Evolutionary conservation across 2,888 invertebrate species (phyloP).

Genomic region (Caenorhabditis plicata): DNA sequence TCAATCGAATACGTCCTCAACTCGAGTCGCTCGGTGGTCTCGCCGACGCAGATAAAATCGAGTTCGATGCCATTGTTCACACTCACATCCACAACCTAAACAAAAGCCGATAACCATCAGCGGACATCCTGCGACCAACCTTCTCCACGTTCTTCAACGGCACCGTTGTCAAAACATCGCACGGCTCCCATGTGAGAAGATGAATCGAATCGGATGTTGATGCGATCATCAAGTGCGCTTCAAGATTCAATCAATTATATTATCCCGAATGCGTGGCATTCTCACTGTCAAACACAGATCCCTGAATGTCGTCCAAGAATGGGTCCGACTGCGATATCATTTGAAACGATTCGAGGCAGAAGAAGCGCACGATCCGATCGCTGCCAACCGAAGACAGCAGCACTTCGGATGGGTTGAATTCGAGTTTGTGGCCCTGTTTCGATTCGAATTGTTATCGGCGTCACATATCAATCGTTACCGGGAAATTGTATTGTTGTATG

Average conservation of each 20-base stretch:
- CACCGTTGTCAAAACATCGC: slow-evolving; percentile 25
- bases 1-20: slow-evolving; percentile 29
- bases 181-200: slow-evolving; percentile 33
- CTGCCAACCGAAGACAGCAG: slow-evolving; percentile 28
- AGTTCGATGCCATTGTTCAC: slow-evolving; percentile 26
- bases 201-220: slow-evolving; percentile 31
- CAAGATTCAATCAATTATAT: slow-evolving; percentile 1
- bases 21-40: slow-evolving; percentile 30
- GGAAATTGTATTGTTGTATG: slow-evolving; percentile 24
- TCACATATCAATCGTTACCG: slow-evolving; percentile 4
- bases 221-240: slow-evolving; percentile 34
- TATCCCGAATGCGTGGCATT: not conserved
- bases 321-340: slow-evolving; percentile 32
- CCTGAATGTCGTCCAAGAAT: slow-evolving; percentile 34
- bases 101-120: not conserved
- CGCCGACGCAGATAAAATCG: slow-evolving; percentile 30
- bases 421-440: slow-evolving; percentile 22
- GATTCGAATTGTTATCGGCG: not conserved
- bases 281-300: slow-evolving; percentile 27
- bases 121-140: slow-evolving; percentile 5
- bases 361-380: slow-evolving; percentile 34
- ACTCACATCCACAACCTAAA: slow-evolving; percentile 30
- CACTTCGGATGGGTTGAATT: slow-evolving; percentile 25
- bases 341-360: slow-evolving; percentile 24
- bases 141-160: slow-evolving; percentile 28